These are phyloP conservation scores for Gari tellinella DNA, from an alignment of 2,888 invertebrate species.

Conservation along the genomic window DNA sequence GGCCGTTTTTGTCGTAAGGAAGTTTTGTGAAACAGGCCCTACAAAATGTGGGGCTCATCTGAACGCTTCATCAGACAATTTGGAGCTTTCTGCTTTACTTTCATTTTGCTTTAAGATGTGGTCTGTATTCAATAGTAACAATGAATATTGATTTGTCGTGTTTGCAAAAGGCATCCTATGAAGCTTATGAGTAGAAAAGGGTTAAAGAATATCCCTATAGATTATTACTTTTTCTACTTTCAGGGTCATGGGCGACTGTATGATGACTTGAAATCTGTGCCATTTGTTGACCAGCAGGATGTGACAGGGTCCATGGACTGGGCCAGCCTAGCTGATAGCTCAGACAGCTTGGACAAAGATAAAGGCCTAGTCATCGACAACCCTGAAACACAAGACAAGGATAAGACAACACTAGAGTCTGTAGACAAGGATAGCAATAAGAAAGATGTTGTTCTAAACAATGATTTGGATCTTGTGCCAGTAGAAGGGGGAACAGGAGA, in stretches of 20 bases:
- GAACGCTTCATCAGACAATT: too few species aligned
- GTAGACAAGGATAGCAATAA: neutral
- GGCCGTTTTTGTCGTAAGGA: too few species aligned
- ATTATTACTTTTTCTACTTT: constrained; percentile 21
- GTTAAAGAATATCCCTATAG: neutral
- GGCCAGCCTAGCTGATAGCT: constrained; percentile 26
- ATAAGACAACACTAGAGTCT: constrained; percentile 1
- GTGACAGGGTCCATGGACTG: constrained; percentile 36
- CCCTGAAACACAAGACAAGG: constrained; percentile 1
- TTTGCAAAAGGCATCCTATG: too few species aligned
- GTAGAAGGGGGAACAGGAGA: constrained; percentile 52
- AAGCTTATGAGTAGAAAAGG: too few species aligned
- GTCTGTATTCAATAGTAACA: too few species aligned
- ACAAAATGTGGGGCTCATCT: too few species aligned
- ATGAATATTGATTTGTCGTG: too few species aligned
- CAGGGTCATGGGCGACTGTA: constrained; percentile 56
- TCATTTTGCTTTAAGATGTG: too few species aligned
- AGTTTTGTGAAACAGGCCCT: too few species aligned
- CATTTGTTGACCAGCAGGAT: constrained; percentile 55
- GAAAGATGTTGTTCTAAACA: neutral
- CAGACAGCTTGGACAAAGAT: constrained; percentile 22
- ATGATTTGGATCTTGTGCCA: constrained; percentile 26
- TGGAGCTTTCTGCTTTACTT: too few species aligned
- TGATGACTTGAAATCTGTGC: constrained; percentile 55
- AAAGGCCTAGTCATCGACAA: constrained; percentile 8